Evolutionary conservation across 2,888 invertebrate species (phyloP), one percentile per base, ranked within the genome.

Genomic region (Caenorhabditis zanzibari): DNA sequence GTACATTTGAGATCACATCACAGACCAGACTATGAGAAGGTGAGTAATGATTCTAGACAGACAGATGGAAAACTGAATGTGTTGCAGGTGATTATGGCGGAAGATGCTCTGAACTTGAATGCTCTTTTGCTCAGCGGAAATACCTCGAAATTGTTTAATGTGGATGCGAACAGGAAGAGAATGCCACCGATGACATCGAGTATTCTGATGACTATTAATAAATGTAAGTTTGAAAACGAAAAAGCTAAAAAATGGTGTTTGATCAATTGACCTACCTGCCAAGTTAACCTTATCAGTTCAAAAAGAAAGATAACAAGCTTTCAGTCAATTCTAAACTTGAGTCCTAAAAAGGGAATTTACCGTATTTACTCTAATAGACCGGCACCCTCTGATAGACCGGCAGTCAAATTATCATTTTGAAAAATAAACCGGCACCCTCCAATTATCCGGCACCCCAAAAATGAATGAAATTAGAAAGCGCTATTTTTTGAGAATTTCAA

Each of bases 1-100:
- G 90, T 90, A 6, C 91, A 91, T 85, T 84, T 91, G 35, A 79
- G 89, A 59, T 90, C 90, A 9, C 91, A 91, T 82, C 91, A 91
- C 76, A 82, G 88, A 26, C 79, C 86, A 5, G 88, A 89, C 56
- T 90, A 89, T 73, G 89, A 90, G 66, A 88, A 90, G 86, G 90
- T 90, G 24, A 47, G 81, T 32, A 22, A 38, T 44, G 9, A 10
- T 5, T 10, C 32, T 16, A 56, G 66, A 63, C 16, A 44, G 38
- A 49, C 26, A 44, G 75, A 24, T 64, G 41, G 38, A 38, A 64
- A 47, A 19, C 5, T n/a, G 47, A 5, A 47, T 47, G 7, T 47
- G 47, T 84, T 86, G 68, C 74, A 90, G 90, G 90, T 90, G 79
- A 88, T 90, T 35, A 73, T 87, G 63, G 90, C 90, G 6, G 90